A percentile compares a stretch with the other conserved stretches of the same genome.
Evolutionary conservation across 1,140 invertebrate species (phyloP).

Genomic region (Vanessa atalanta): DNA sequence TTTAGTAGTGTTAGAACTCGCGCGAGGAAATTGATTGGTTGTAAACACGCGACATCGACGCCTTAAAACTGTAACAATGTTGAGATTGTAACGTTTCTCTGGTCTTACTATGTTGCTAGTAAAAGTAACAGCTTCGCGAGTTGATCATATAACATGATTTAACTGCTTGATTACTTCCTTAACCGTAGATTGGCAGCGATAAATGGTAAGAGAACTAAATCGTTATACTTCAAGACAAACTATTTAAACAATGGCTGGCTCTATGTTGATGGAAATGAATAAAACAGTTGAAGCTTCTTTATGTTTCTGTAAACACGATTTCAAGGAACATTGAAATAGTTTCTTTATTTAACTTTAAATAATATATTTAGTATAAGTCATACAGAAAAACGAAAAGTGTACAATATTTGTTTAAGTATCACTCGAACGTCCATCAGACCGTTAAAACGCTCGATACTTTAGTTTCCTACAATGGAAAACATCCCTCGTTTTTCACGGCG

Average conservation of each 20-base stretch:
- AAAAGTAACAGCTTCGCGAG: neutral
- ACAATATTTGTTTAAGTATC: conserved; percentile 16
- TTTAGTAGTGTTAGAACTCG: conserved; percentile 31
- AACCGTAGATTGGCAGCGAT: neutral
- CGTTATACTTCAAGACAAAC: too few species aligned
- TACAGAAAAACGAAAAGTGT: neutral
- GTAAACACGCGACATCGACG: conserved; percentile 28
- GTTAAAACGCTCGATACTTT: conserved; percentile 38
- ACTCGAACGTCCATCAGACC: conserved; percentile 27
- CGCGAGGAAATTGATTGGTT: conserved; percentile 26
- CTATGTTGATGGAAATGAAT: too few species aligned
- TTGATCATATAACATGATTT: neutral
- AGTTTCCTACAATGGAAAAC: conserved; percentile 28
- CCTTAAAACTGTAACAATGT: conserved; percentile 19
- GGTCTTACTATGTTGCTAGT: neutral
- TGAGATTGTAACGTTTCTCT: conserved; percentile 7
- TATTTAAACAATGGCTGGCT: too few species aligned
- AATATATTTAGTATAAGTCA: neutral
- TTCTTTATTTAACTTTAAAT: neutral
- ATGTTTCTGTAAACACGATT: too few species aligned
- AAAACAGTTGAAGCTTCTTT: too few species aligned
- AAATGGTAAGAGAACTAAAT: neutral
- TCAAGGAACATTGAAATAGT: too few species aligned
- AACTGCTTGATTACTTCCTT: conserved; percentile 2
- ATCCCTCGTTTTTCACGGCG: conserved; percentile 34